Evolutionary conservation across 1,140 invertebrate species (phyloP), one percentile per base, ranked within the genome.

Genomic region (Thaumetopoea pityocampa): DNA sequence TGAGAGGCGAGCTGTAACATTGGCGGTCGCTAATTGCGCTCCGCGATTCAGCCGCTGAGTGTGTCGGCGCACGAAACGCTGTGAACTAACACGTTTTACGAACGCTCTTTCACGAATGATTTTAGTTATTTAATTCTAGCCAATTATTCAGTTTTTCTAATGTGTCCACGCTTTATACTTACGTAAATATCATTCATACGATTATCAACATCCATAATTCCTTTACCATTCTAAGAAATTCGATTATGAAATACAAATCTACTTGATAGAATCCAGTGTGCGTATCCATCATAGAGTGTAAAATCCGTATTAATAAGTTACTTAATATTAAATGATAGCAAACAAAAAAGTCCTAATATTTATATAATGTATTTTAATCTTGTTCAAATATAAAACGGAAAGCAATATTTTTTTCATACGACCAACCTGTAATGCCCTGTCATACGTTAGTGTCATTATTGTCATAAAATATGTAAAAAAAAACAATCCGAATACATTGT

Each of bases 361-460:
- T 19, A 10, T 9, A 28, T 38, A 38, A 17, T 38, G 27, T 10
- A 23, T 10, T 35, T 15, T 36, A 36, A 26, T 10, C 22, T 40
- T 40, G 36, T 40, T 38, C 26, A 40, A 29, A 29, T 20, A 7
- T n/a, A n/a, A n/a, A n/a, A n/a, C n/a, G n/a, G n/a, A 17, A 32
- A 23, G 20, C 1, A 24, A 11, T 12, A 23, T 41, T 30, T 23
- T 40, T 32, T 29, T 42, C 37, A 41, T 47, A 47, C 38, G 34
- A 46, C 50, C 43, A 52, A 52, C 36, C 27, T 10, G 43, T 47
- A 42, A 33, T 20, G 23, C 48, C 32, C 30, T 51, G 15, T 45
- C 41, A 43, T 43, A 32, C 40, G 43, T 50, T 51, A 51, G 42
- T 40, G 32, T 42, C 36, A 43, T 43, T 29, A 24, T 48, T 40